Percentiles rank a stretch among this genome's conserved stretches.
phyloP scores from a whole-genome alignment of 2,113 vertebrate species.

The Gobius niger region DNA sequence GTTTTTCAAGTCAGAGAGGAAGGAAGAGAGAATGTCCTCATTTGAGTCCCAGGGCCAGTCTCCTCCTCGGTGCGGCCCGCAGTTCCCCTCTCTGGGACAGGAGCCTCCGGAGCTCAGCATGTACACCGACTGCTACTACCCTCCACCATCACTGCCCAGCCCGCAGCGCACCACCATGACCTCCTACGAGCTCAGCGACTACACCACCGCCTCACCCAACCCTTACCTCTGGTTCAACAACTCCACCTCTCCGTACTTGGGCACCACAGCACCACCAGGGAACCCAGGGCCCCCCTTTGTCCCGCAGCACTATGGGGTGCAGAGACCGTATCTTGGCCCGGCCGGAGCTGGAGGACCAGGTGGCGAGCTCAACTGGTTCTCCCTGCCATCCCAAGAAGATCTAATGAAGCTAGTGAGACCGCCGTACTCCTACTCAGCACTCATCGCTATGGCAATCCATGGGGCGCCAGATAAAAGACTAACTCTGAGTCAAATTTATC shows the following conservation, averaged over 20 bases:
- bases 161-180: slow-evolving; percentile 85
- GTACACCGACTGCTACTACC: slow-evolving; percentile 94
- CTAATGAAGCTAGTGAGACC: slow-evolving; percentile 97
- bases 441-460: slow-evolving; percentile 99
- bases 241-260: slow-evolving; percentile 82
- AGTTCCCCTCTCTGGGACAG: slow-evolving; percentile 94
- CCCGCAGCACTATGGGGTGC: slow-evolving; percentile 92
- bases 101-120: slow-evolving; percentile 94
- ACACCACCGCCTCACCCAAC: slow-evolving; percentile 80
- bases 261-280: slow-evolving; percentile 68
- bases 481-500: slow-evolving; percentile 98
- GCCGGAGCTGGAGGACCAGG: slow-evolving; percentile 78
- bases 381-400: slow-evolving; percentile 95
- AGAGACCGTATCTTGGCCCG: slow-evolving; percentile 87
- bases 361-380: slow-evolving; percentile 92
- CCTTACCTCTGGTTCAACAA: slow-evolving; percentile 96
- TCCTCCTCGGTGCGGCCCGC: slow-evolving; percentile 91
- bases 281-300: slow-evolving; percentile 85
- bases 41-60: slow-evolving; percentile 88
- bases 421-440: slow-evolving; percentile 96
- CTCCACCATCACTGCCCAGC: slow-evolving; percentile 88
- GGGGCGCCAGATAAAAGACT: slow-evolving; percentile 91
- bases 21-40: slow-evolving; percentile 83
- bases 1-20: not conserved
- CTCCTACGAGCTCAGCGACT: slow-evolving; percentile 88